Conservation (phyloP, 1,140 invertebrate genomes). For the Mizuhopecten yessoensis region DNA sequence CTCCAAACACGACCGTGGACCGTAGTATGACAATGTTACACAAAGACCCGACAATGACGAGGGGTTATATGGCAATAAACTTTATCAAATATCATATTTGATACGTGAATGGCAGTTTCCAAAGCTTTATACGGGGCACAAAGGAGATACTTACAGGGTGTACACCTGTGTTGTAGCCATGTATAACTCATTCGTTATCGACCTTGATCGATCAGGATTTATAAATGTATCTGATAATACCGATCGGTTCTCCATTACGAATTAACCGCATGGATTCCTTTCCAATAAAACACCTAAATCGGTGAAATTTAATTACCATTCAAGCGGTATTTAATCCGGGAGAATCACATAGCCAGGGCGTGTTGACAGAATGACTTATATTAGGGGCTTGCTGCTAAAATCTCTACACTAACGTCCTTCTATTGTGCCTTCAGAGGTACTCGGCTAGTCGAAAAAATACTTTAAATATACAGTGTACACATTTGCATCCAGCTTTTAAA, state of each 20-base stretch:
- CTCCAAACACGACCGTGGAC: background rate
- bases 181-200: background rate
- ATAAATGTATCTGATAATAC: background rate
- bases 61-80: background rate
- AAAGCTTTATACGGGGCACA: background rate
- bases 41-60: background rate
- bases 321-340: background rate
- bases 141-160: background rate
- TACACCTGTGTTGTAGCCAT: background rate
- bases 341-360: background rate
- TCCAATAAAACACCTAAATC: background rate
- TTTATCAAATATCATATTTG: background rate
- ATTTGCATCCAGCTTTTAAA: background rate
- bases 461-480: background rate
- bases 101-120: background rate
- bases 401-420: background rate
- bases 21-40: background rate
- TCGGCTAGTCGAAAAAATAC: background rate
- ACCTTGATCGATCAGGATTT: background rate
- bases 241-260: background rate
- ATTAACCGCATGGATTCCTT: background rate
- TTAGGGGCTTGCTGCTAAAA: background rate
- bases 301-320: conserved; percentile 2
- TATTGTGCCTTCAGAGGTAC: background rate
- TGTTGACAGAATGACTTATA: conserved; percentile 23